Conservation (phyloP, 37 sponge, comb jelly and placozoan genomes). For the Dysidea cf. avara region DNA sequence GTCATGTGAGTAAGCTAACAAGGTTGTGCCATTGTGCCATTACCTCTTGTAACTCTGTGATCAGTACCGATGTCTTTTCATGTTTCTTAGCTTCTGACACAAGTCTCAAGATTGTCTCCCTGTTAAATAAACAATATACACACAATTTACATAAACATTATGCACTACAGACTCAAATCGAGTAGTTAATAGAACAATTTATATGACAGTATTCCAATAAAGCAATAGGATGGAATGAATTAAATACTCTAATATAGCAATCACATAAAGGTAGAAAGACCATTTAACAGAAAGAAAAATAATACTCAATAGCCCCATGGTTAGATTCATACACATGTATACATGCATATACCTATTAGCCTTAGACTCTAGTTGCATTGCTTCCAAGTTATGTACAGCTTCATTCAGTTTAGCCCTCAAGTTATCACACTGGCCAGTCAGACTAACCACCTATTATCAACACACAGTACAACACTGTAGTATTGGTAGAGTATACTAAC, state of each 20-base stretch:
- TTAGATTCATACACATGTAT: too few species aligned
- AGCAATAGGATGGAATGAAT: too few species aligned
- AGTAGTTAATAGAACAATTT: too few species aligned
- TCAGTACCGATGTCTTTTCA: slow-evolving; percentile 10
- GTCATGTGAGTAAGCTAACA: too few species aligned
- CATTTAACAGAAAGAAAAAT: too few species aligned
- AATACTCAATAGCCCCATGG: too few species aligned
- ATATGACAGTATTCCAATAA: too few species aligned
- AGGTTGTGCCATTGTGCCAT: too few species aligned
- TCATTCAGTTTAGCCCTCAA: slow-evolving; percentile 31
- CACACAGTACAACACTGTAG: not conserved
- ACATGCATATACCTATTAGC: slow-evolving; percentile 64
- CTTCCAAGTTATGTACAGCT: slow-evolving; percentile 15
- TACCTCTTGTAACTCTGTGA: slow-evolving; percentile 33
- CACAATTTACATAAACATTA: too few species aligned
- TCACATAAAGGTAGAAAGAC: too few species aligned
- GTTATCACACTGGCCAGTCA: slow-evolving; percentile 24
- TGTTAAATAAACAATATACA: not conserved
- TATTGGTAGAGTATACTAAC: slow-evolving; percentile 1
- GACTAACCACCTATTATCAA: not conserved
- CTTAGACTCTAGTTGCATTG: slow-evolving; percentile 53
- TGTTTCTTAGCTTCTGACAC: slow-evolving; percentile 59
- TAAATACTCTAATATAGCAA: too few species aligned
- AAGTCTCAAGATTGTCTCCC: slow-evolving; percentile 74
- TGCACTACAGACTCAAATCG: too few species aligned